phyloP scores from a whole-genome alignment of 1,140 invertebrate genomes.

The Belonocnema kinseyi region DNA sequence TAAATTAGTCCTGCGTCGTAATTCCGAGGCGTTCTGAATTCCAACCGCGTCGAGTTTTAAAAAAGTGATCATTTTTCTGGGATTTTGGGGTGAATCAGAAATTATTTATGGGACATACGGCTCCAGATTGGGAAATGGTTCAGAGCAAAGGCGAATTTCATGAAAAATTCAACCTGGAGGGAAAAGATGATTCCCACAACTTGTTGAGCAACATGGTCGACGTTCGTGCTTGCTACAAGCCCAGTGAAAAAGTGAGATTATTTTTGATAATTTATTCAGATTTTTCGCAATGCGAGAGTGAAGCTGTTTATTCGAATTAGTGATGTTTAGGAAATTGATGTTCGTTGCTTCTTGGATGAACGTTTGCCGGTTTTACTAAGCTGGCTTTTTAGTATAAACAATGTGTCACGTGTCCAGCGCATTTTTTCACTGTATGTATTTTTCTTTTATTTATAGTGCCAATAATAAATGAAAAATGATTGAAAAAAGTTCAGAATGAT shows the following conservation, averaged over 20 bases:
- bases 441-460: too few relatives aligned
- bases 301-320: background rate
- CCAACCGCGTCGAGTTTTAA: background rate
- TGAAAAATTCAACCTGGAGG: slow-evolving; percentile 63
- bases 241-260: slow-evolving; percentile 73
- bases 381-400: too few relatives aligned
- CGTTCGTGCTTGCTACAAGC: slow-evolving; percentile 76
- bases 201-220: slow-evolving; percentile 74
- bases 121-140: slow-evolving; percentile 62
- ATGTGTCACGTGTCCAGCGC: too few relatives aligned
- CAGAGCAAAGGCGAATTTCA: slow-evolving; percentile 62
- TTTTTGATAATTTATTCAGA: background rate
- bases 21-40: too few relatives aligned
- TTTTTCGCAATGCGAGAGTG: background rate
- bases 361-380: background rate
- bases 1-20: too few relatives aligned
- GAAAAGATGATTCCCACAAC: slow-evolving; percentile 63
- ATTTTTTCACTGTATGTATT: too few relatives aligned
- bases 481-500: too few relatives aligned
- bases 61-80: background rate
- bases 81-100: background rate
- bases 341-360: background rate
- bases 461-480: too few relatives aligned
- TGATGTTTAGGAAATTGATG: background rate
- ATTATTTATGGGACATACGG: slow-evolving; percentile 21